A percentile compares a stretch with the other conserved stretches of the same genome.
These are phyloP conservation scores for Protomyctophum bolini DNA, from an alignment of 2,113 vertebrate species.

Conservation along the genomic window DNA sequence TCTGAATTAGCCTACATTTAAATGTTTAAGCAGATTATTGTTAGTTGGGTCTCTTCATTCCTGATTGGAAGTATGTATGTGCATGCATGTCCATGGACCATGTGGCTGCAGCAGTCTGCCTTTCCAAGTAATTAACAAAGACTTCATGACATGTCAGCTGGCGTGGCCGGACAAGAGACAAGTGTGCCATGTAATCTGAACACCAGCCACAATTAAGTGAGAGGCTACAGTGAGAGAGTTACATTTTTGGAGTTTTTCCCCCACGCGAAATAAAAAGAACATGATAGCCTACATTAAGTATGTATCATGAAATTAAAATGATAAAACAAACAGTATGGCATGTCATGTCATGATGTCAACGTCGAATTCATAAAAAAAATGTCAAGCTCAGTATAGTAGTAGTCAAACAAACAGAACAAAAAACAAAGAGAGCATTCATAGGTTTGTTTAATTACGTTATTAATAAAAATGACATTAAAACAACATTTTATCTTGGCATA, in stretches of 20 bases:
- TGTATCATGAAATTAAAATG: too few species aligned
- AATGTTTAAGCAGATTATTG: neutral
- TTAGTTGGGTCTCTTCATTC: constrained; percentile 6
- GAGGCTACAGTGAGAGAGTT: neutral
- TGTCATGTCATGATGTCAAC: too few species aligned
- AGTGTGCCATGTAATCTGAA: constrained; percentile 4
- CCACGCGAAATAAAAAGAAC: too few species aligned
- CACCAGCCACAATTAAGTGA: neutral
- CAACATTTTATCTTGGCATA: neutral
- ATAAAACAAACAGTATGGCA: too few species aligned
- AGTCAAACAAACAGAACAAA: neutral
- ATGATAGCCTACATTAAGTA: too few species aligned
- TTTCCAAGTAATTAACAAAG: neutral
- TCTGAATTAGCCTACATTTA: neutral
- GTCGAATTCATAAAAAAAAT: neutral
- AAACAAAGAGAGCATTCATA: neutral
- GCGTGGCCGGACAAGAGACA: neutral
- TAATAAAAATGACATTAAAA: neutral
- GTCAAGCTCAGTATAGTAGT: neutral
- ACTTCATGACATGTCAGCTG: neutral
- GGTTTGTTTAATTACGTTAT: neutral
- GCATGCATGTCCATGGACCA: constrained; percentile 16
- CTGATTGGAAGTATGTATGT: constrained; percentile 5
- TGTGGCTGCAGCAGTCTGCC: constrained; percentile 14
- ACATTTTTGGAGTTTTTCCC: too few species aligned